Evolutionary conservation across 2,113 vertebrate species (phyloP).

Genomic region (sheep (Ovis aries)): DNA sequence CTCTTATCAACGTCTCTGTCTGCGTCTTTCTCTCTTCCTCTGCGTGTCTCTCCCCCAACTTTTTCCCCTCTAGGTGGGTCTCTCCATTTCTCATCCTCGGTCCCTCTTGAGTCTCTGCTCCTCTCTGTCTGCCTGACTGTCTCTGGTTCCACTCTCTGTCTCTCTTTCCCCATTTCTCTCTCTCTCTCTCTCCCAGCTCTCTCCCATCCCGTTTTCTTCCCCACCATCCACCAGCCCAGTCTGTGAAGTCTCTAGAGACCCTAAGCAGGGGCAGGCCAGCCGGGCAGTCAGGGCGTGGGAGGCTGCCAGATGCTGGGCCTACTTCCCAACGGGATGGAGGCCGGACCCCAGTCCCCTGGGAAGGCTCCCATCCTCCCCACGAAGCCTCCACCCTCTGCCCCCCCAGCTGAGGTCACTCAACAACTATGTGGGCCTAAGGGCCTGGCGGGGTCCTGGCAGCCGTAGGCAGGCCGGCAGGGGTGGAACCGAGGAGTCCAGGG

Average conservation of each 20-base stretch:
- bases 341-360: constrained; percentile 49
- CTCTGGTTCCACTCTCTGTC: neutral
- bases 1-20: neutral
- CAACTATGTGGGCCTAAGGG: constrained; percentile 42
- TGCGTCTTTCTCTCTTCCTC: neutral
- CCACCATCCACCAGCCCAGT: neutral
- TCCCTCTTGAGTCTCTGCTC: neutral
- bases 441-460: constrained; percentile 29
- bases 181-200: too few relatives aligned
- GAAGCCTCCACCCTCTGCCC: neutral
- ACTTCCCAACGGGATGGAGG: constrained; percentile 13
- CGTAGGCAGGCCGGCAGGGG: neutral
- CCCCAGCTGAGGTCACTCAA: constrained; percentile 62
- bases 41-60: neutral
- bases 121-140: neutral
- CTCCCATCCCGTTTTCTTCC: neutral
- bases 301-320: constrained; percentile 29
- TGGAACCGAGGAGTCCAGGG: neutral
- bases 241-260: constrained; percentile 40
- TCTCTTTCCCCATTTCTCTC: neutral
- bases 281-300: constrained; percentile 40
- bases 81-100: neutral
- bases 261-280: neutral
- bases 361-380: constrained; percentile 13
- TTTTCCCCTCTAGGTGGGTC: neutral